These are phyloP conservation scores for Danio albolineatus DNA, from an alignment of 2,797 vertebrate species.

Conservation along the genomic window DNA sequence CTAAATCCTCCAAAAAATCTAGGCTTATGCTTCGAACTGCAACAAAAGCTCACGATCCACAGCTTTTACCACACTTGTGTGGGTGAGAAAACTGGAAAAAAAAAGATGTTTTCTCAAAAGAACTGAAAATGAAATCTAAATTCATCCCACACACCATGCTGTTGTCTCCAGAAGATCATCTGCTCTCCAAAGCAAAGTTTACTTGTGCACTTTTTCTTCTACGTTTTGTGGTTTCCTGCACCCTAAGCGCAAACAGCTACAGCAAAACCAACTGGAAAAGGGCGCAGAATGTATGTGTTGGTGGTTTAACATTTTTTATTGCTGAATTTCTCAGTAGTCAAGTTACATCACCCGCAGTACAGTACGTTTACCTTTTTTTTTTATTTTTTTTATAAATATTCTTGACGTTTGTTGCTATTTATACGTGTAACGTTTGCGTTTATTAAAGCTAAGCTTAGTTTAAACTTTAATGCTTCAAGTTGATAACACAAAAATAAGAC, in stretches of 20 bases:
- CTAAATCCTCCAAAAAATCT: conserved; percentile 7
- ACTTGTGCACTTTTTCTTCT: neutral
- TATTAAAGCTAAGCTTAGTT: neutral
- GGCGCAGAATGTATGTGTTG: neutral
- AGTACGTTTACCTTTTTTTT: too few species aligned
- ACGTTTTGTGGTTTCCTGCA: conserved; percentile 53
- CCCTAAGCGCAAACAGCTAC: conserved; percentile 42
- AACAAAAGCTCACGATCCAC: conserved; percentile 15
- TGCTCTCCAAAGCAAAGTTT: neutral
- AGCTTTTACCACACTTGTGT: neutral
- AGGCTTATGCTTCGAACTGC: conserved; percentile 31
- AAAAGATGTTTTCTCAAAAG: neutral
- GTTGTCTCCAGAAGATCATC: neutral
- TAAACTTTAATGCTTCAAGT: neutral
- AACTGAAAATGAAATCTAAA: neutral
- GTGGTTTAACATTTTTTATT: neutral
- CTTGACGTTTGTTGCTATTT: neutral
- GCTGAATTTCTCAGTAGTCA: neutral
- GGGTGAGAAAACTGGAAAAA: neutral
- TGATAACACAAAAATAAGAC: neutral
- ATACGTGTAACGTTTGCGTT: neutral
- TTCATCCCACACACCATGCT: neutral
- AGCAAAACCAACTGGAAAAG: conserved; percentile 10
- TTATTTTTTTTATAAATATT: too few species aligned
- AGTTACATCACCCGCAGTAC: neutral